phyloP scores from a whole-genome alignment of 2,888 invertebrate species.

The Machimus atricapillus region DNA sequence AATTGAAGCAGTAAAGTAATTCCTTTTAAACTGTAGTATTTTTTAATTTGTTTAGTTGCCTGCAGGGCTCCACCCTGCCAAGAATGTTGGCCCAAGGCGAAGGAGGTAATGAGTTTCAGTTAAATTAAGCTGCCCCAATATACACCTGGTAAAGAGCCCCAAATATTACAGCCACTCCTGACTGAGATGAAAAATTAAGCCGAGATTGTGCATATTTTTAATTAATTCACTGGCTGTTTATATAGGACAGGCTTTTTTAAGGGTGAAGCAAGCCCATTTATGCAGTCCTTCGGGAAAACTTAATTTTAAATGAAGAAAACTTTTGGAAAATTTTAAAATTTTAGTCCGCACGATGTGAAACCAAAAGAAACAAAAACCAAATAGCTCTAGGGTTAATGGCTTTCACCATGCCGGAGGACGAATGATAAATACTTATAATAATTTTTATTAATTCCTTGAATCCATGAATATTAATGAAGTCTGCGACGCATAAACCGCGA shows the following conservation, averaged over 20 bases:
- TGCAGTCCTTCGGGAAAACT: neutral
- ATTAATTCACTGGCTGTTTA: neutral
- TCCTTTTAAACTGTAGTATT: neutral
- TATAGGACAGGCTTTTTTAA: neutral
- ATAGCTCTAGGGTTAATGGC: neutral
- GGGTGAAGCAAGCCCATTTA: neutral
- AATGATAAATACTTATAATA: neutral
- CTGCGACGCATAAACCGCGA: neutral
- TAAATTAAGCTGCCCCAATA: neutral
- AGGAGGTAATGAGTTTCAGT: neutral
- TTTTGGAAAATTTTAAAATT: neutral
- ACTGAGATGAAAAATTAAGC: neutral
- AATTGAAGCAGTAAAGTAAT: neutral
- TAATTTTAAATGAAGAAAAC: neutral
- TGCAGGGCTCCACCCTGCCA: neutral
- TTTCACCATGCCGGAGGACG: neutral
- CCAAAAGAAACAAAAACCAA: neutral
- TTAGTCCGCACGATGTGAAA: neutral
- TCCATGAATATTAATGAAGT: neutral
- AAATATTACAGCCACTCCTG: neutral
- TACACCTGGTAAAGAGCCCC: neutral
- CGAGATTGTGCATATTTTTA: neutral
- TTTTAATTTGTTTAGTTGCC: neutral
- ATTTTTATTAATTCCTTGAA: neutral
- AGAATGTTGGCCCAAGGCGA: neutral